Percentiles rank a stretch among this genome's conserved stretches.
Evolutionary conservation across 1,140 invertebrate species (phyloP).

Genomic region (Homalodisca vitripennis): DNA sequence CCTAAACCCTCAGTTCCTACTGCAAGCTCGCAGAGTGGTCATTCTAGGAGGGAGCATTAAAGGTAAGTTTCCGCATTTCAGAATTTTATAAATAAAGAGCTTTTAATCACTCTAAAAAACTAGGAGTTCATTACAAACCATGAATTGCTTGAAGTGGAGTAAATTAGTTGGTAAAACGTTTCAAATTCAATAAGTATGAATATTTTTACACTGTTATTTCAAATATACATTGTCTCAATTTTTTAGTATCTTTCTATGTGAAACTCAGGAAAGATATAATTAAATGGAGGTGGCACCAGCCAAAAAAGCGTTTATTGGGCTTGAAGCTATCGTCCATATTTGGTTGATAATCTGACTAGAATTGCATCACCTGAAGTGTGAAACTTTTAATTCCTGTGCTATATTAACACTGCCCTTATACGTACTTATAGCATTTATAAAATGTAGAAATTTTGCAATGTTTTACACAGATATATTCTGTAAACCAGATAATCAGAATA

Average conservation of each 20-base stretch:
- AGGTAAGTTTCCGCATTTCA: constrained; percentile 49
- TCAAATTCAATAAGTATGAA: background rate
- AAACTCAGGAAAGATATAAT: too few species aligned
- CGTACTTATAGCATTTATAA: too few species aligned
- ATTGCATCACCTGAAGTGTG: too few species aligned
- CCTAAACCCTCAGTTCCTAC: constrained; percentile 60
- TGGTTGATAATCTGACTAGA: too few species aligned
- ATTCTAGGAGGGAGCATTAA: constrained; percentile 74
- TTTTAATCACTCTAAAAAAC: background rate
- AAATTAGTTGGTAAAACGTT: background rate
- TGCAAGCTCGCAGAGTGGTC: constrained; percentile 59
- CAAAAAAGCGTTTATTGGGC: too few species aligned
- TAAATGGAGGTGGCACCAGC: too few species aligned
- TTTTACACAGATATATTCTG: too few species aligned
- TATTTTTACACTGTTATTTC: background rate
- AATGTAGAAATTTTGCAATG: too few species aligned
- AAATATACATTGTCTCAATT: background rate
- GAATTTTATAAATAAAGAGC: background rate
- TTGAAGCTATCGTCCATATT: too few species aligned
- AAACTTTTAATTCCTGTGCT: too few species aligned
- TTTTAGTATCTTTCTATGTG: background rate
- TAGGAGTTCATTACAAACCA: background rate
- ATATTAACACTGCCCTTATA: too few species aligned
- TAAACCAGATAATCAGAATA: too few species aligned
- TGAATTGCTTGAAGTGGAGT: background rate